Percentiles rank a stretch among this genome's conserved stretches.
Evolutionary conservation across 2,797 vertebrate species (phyloP).

Genomic region (Ctenopoma multispine): DNA sequence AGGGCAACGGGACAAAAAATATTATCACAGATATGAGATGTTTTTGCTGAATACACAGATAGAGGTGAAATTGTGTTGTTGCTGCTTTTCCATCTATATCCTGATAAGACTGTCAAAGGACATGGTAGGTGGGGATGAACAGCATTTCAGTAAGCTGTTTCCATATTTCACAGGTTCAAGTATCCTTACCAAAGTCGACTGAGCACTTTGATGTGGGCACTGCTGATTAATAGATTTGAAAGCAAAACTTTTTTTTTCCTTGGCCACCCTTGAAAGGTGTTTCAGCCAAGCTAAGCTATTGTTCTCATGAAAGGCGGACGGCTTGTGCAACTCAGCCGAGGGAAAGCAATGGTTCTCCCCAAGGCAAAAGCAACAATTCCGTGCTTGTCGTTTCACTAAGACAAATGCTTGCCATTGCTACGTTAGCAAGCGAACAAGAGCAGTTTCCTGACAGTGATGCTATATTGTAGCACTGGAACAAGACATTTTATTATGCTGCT

Average conservation of each 20-base stretch:
- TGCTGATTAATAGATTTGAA: slow-evolving; percentile 64
- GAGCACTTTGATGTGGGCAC: slow-evolving; percentile 60
- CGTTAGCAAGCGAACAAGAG: slow-evolving; percentile 57
- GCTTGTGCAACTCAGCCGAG: slow-evolving; percentile 58
- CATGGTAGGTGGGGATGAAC: slow-evolving; percentile 40
- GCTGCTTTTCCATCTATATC: slow-evolving; percentile 55
- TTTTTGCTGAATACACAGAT: slow-evolving; percentile 75
- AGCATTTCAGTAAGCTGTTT: slow-evolving; percentile 54
- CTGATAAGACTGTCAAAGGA: slow-evolving; percentile 68
- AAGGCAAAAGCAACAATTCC: slow-evolving; percentile 72
- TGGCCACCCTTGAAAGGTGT: slow-evolving; percentile 70
- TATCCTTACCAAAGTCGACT: slow-evolving; percentile 44
- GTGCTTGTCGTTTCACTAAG: slow-evolving; percentile 69
- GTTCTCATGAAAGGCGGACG: slow-evolving; percentile 64
- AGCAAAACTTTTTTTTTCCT: slow-evolving; percentile 43
- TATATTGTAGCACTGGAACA: slow-evolving; percentile 61
- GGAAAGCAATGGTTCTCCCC: slow-evolving; percentile 65
- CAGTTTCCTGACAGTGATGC: slow-evolving; percentile 55
- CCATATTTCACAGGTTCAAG: slow-evolving; percentile 55
- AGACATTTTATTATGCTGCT: slow-evolving; percentile 65
- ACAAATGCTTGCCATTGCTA: slow-evolving; percentile 62
- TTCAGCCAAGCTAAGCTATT: slow-evolving; percentile 59
- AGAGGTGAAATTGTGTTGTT: slow-evolving; percentile 70
- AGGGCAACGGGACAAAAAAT: slow-evolving; percentile 62
- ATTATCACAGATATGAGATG: slow-evolving; percentile 70